phyloP scores from a whole-genome alignment of 2,888 invertebrate genomes.

The Drosophila pegasa region DNA sequence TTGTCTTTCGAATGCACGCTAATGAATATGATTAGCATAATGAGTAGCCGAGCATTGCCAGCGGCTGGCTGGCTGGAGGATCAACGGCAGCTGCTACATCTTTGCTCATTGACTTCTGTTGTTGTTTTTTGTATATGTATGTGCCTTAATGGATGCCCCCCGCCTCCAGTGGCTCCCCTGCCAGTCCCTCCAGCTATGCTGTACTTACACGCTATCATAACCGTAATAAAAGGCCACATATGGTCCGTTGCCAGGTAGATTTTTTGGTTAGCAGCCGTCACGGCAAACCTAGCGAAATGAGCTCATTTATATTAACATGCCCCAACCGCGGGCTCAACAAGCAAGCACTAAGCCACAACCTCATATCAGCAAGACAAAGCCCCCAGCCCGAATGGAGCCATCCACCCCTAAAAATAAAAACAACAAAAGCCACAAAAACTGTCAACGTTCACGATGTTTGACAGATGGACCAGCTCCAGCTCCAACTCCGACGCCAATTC shows the following conservation, averaged over 20 bases:
- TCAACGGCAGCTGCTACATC: conserved; percentile 33
- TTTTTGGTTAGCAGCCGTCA: conserved; percentile 18
- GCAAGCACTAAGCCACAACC: conserved; percentile 27
- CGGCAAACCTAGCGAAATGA: conserved; percentile 50
- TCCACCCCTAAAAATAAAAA: conserved; percentile 13
- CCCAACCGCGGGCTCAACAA: not conserved
- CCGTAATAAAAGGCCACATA: conserved; percentile 73
- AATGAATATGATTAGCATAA: conserved; percentile 79
- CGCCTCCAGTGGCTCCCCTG: not conserved
- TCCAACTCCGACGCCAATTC: not conserved
- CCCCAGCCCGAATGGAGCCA: conserved; percentile 6
- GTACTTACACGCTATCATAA: conserved; percentile 74
- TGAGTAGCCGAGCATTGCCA: conserved; percentile 37
- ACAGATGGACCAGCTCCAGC: conserved; percentile 64
- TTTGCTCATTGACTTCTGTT: conserved; percentile 3
- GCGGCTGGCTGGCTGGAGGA: conserved; percentile 8
- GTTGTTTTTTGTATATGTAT: conserved; percentile 9
- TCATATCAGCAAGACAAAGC: conserved; percentile 38
- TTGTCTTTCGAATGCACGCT: conserved; percentile 42
- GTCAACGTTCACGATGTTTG: conserved; percentile 68
- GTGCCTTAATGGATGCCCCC: conserved; percentile 33
- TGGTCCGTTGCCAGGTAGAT: conserved; percentile 51
- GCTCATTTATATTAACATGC: conserved; percentile 63
- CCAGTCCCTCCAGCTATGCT: conserved; percentile 29
- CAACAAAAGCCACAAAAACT: conserved; percentile 60